Evolutionary conservation across 1,140 invertebrate species (phyloP), one percentile per base, ranked within the genome.

Genomic region (Gonioctena quinquepunctata): DNA sequence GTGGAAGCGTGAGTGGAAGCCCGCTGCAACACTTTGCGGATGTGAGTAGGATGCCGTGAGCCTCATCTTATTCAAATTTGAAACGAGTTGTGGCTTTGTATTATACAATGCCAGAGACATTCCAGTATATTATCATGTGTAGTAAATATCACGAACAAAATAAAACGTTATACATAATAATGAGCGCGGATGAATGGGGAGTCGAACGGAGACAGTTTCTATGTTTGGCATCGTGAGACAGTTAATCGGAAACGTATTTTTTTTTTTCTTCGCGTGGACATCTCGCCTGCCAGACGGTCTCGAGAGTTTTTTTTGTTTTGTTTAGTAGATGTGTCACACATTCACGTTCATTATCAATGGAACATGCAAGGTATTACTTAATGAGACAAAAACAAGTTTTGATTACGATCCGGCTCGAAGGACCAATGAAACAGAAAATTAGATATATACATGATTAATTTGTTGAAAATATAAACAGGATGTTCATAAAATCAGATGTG

Each of bases 91-190:
- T 42, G 33, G 33, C 33, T 42, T 42, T 42, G 33, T 42, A 42
- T 42, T 42, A 42, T 42, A 42, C 33, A 42, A 42, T 42, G 33
- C 33, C 3, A 42, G 33, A 42, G 33, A n/a, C 33, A 42, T 42
- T 42, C 33, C 33, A 42, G 33, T 42, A 42, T 42, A 42, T 42
- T 42, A 42, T 42, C 33, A 42, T 42, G 18, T 56, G 52, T 56
- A 21, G 52, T 23, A 56, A 23, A 56, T 56, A 23, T 56, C 52
- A 56, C 21, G 52, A 56, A 56, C 52, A 56, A 56, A 56, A 56
- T 56, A 56, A 56, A 56, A 56, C 52, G 52, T 56, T 56, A 56
- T 56, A 56, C 52, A 56, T 56, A 21, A 23, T 56, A 56, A 56
- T 56, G 52, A 23, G 52, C 52, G 11, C 22, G 21, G 13, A 56